A percentile compares a stretch with the other conserved stretches of the same genome.
Conservation (phyloP, 1,140 invertebrate genomes). For the Paraescarpia echinospica region DNA sequence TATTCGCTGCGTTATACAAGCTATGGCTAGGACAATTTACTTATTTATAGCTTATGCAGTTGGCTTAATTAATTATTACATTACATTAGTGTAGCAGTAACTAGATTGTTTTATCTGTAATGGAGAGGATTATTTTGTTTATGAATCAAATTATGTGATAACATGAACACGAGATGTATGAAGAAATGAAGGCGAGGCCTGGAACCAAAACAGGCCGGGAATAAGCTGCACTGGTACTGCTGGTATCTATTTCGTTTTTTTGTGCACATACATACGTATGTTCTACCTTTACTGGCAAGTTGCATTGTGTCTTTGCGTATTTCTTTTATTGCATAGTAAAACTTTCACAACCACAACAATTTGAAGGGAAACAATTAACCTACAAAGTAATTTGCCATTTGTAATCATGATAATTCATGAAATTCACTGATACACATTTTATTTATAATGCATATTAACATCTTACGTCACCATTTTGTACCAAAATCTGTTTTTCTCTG, state of each 20-base stretch:
- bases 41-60: neutral
- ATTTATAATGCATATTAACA: neutral
- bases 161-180: too few species aligned
- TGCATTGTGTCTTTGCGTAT: too few species aligned
- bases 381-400: neutral
- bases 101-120: neutral
- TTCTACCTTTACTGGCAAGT: neutral
- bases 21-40: neutral
- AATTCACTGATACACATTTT: neutral
- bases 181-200: neutral
- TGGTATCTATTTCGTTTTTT: neutral
- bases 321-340: too few species aligned
- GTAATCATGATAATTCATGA: neutral
- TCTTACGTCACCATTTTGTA: neutral
- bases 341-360: too few species aligned
- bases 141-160: neutral
- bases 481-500: neutral
- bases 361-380: too few species aligned
- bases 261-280: neutral
- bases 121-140: neutral
- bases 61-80: neutral
- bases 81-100: neutral
- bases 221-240: neutral
- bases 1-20: neutral
- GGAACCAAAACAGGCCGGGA: neutral